Percentiles rank a stretch among this genome's conserved stretches.
Evolutionary conservation across 2,888 invertebrate genomes (phyloP).

Genomic region (Stegana nigrithorax): DNA sequence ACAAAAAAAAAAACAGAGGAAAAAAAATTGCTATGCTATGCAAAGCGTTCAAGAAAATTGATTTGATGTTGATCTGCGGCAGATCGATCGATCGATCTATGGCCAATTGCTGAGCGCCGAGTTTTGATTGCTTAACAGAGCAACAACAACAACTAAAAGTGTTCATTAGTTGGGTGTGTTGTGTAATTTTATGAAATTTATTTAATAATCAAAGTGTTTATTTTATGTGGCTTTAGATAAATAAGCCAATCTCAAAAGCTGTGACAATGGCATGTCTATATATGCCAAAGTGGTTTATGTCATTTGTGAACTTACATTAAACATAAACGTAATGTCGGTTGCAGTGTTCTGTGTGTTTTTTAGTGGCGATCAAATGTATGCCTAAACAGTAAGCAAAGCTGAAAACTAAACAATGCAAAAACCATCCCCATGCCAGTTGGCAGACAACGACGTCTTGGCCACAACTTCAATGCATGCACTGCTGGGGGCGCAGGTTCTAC

Average conservation of each 20-base stretch:
- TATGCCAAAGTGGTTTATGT: no score
- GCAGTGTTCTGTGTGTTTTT: neutral
- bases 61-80: constrained; percentile 49
- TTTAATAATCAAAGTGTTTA: constrained; percentile 1
- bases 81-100: constrained; percentile 30
- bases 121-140: constrained; percentile 12
- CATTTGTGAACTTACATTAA: neutral
- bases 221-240: no score
- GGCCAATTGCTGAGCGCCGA: constrained; percentile 36
- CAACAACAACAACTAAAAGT: constrained; percentile 30
- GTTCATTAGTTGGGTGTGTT: constrained; percentile 41
- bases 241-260: no score
- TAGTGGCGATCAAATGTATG: neutral
- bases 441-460: neutral
- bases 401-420: neutral
- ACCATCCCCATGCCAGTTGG: neutral
- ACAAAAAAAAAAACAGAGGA: neutral
- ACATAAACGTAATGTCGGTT: neutral
- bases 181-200: neutral
- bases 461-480: neutral
- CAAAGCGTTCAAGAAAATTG: constrained; percentile 51
- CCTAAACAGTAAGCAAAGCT: neutral
- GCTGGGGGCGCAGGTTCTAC: neutral
- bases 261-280: neutral
- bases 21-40: constrained; percentile 50